phyloP scores from a whole-genome alignment of 2,888 invertebrate genomes.

The Dynastes tityus region DNA sequence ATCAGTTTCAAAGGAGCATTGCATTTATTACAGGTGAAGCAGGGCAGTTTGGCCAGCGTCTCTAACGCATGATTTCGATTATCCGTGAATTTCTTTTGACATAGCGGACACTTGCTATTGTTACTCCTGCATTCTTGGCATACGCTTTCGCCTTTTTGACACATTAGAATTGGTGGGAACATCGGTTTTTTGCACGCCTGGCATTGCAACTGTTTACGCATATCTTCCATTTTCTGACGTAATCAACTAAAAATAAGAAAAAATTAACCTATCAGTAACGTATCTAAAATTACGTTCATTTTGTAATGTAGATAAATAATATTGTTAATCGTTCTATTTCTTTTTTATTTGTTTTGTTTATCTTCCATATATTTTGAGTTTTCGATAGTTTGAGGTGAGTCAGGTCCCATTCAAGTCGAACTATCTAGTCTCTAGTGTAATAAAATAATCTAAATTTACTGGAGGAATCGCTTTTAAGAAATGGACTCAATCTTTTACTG shows the following conservation, averaged over 20 bases:
- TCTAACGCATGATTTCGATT: constrained; percentile 31
- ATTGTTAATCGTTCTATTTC: no score
- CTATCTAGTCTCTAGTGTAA: no score
- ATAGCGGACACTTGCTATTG: constrained; percentile 39
- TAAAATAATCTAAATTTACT: no score
- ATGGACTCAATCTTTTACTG: no score
- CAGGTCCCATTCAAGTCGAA: no score
- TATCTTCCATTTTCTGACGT: constrained; percentile 15
- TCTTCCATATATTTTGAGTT: no score
- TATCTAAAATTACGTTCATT: background rate
- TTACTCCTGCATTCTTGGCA: constrained; percentile 40
- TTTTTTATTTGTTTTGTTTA: no score
- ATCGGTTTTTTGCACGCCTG: constrained; percentile 37
- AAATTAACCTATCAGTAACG: background rate
- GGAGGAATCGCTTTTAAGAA: no score
- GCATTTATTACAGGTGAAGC: constrained; percentile 26
- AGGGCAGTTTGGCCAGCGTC: constrained; percentile 9
- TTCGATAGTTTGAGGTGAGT: no score
- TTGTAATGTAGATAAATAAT: no score
- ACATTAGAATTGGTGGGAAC: constrained; percentile 45
- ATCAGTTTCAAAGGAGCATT: constrained; percentile 25
- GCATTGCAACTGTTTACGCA: constrained; percentile 43
- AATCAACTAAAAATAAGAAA: background rate
- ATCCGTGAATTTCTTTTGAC: constrained; percentile 14
- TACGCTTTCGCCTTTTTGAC: constrained; percentile 40